Evolutionary conservation across 2,888 invertebrate genomes (phyloP).

Genomic region (Dioctria linearis): DNA sequence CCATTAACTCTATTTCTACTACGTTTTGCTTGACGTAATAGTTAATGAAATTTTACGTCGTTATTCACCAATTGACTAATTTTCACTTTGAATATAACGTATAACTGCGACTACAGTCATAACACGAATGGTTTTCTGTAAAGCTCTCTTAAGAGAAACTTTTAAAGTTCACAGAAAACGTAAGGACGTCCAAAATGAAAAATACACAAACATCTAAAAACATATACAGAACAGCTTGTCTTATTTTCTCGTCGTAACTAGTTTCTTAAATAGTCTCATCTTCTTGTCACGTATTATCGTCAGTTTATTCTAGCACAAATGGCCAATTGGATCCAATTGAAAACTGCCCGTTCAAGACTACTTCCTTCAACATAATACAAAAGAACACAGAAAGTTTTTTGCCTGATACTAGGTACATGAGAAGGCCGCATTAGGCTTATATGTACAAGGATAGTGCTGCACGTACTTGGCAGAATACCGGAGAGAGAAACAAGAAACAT

Average conservation of each 20-base stretch:
- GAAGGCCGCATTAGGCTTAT: not conserved
- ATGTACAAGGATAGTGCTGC: not conserved
- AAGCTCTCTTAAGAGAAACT: no score
- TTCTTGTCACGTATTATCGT: conserved; percentile 25
- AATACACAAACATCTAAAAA: not conserved
- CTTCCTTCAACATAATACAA: not conserved
- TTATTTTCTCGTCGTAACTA: conserved; percentile 13
- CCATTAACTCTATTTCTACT: no score
- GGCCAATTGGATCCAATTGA: conserved; percentile 44
- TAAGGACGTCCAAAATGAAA: not conserved
- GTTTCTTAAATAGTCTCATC: conserved; percentile 3
- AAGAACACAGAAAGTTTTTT: no score
- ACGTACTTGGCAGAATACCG: conserved; percentile 12
- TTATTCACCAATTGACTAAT: not conserved
- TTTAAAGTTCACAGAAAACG: not conserved
- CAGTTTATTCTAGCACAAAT: conserved; percentile 46
- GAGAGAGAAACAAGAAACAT: conserved; percentile 8
- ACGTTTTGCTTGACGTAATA: no score
- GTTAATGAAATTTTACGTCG: no score
- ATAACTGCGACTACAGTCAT: not conserved
- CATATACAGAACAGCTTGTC: conserved; percentile 26
- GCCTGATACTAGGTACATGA: not conserved
- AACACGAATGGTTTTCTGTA: no score
- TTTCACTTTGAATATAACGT: conserved; percentile 20
- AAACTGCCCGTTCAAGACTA: conserved; percentile 15